phyloP scores from a whole-genome alignment of 2,113 vertebrate genomes.

The Cnemophilus loriae region DNA sequence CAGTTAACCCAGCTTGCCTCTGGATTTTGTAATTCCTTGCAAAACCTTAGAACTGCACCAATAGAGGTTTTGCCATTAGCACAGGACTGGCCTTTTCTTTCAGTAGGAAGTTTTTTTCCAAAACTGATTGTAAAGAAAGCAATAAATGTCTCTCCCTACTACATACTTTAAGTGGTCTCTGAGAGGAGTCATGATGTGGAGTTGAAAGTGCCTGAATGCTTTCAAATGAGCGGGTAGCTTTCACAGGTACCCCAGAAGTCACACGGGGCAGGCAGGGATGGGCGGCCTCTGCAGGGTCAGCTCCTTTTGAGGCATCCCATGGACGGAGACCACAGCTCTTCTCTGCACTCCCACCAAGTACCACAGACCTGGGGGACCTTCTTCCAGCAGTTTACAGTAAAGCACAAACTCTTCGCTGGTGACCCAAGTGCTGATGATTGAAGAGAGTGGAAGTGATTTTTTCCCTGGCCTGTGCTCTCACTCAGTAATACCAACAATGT shows the following conservation, averaged over 20 bases:
- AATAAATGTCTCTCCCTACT: neutral
- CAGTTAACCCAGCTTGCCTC: neutral
- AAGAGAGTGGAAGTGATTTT: neutral
- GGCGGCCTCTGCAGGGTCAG: neutral
- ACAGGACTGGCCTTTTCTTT: neutral
- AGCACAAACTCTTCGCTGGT: neutral
- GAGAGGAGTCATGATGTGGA: fast-evolving
- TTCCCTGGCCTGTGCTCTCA: too few species aligned
- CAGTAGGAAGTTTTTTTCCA: neutral
- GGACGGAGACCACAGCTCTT: neutral
- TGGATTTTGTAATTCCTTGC: neutral
- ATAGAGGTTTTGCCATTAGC: neutral
- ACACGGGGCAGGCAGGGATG: neutral
- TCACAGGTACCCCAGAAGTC: neutral
- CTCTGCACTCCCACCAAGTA: neutral
- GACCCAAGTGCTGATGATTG: neutral
- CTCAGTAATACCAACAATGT: neutral
- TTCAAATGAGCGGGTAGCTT: neutral
- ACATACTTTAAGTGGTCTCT: neutral
- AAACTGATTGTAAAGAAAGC: neutral
- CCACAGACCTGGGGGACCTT: neutral
- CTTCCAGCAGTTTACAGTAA: neutral
- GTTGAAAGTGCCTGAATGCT: neutral
- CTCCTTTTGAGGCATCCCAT: neutral
- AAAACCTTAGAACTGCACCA: neutral